These are phyloP conservation scores for Sylvia borin DNA, from an alignment of 2,797 vertebrate species.

Conservation along the genomic window DNA sequence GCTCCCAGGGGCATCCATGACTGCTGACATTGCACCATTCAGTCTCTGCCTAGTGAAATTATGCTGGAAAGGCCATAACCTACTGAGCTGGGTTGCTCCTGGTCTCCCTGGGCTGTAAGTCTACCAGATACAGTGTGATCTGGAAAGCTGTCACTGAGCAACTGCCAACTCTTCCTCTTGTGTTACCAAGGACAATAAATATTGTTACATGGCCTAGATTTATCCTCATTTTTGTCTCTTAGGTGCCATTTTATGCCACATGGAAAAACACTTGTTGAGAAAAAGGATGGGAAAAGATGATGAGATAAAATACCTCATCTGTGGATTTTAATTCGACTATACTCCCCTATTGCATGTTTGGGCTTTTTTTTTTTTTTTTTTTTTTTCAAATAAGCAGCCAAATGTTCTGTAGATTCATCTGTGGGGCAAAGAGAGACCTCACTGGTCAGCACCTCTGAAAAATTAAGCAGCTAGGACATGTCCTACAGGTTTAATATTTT, in stretches of 20 bases:
- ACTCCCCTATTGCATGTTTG: rapidly evolving
- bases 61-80: neutral
- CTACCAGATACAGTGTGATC: neutral
- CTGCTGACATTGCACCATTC: neutral
- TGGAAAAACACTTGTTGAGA: neutral
- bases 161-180: neutral
- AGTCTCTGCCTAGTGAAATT: neutral
- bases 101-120: neutral
- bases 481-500: neutral
- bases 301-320: neutral
- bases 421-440: neutral
- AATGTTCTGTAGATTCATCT: neutral
- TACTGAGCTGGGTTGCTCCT: neutral
- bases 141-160: slow-evolving; percentile 3
- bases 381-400: neutral
- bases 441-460: neutral
- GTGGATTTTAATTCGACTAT: neutral
- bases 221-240: slow-evolving; percentile 1
- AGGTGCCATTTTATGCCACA: neutral
- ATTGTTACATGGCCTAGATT: neutral
- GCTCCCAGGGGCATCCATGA: neutral
- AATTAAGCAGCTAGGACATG: neutral
- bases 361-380: neutral
- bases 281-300: neutral
- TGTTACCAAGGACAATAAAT: slow-evolving; percentile 2